These are phyloP conservation scores for Climacteris rufus DNA, from an alignment of 2,113 vertebrate genomes.

Conservation along the genomic window DNA sequence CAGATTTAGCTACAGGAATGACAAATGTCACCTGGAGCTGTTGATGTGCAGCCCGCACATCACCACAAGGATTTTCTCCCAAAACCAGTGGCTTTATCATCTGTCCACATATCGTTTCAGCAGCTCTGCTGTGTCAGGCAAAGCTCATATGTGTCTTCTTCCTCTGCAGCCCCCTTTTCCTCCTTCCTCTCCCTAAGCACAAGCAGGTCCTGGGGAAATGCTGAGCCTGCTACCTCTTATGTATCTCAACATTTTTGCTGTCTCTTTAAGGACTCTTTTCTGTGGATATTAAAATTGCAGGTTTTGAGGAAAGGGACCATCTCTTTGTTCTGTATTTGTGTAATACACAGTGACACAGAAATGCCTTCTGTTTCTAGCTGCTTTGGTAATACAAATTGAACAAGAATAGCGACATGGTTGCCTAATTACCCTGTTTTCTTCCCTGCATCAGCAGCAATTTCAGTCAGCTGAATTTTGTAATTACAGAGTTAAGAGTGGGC, in stretches of 20 bases:
- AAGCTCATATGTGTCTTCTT: not conserved
- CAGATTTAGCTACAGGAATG: not conserved
- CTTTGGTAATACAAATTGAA: conserved; percentile 13
- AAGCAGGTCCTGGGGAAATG: not conserved
- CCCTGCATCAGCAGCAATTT: not conserved
- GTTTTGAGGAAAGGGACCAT: not conserved
- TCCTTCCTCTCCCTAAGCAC: not conserved
- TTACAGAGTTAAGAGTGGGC: not conserved
- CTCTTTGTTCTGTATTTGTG: not conserved
- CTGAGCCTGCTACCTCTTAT: not conserved
- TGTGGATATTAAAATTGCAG: not conserved
- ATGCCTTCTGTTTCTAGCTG: not conserved
- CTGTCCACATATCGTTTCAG: not conserved
- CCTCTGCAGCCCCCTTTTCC: not conserved
- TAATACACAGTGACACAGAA: not conserved
- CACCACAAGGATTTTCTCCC: not conserved
- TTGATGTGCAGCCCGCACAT: not conserved
- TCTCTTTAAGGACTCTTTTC: not conserved
- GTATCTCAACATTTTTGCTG: not conserved
- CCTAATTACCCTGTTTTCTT: not conserved
- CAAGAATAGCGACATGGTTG: not conserved
- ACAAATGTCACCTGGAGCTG: not conserved
- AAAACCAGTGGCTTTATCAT: not conserved
- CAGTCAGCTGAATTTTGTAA: not conserved
- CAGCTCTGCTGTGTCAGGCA: not conserved